Conservation (phyloP, 2,888 invertebrate species). For the Cecidostiba fungosa region DNA sequence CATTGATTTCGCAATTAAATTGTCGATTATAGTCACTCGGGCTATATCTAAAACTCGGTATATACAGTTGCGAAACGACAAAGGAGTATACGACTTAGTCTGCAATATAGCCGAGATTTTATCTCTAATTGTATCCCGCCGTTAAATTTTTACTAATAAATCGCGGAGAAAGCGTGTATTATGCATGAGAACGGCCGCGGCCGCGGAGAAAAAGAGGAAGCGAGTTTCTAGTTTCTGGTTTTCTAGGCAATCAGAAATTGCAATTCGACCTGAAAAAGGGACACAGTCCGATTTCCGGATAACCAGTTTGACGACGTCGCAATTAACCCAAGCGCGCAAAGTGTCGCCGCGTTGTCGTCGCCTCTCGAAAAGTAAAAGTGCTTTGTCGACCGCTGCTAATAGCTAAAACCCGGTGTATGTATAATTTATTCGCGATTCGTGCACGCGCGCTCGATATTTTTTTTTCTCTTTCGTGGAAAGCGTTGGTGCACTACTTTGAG, state of each 20-base stretch:
- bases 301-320: slow-evolving; percentile 63
- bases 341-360: slow-evolving; percentile 33
- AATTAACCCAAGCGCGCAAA: slow-evolving; percentile 52
- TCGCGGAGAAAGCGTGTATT: slow-evolving; percentile 43
- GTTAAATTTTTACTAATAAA: slow-evolving; percentile 49
- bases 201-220: background rate
- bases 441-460: background rate
- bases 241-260: slow-evolving; percentile 35
- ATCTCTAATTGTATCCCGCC: background rate
- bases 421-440: slow-evolving; percentile 58
- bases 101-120: background rate
- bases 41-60: background rate
- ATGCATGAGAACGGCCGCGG: background rate
- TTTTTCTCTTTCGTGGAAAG: background rate
- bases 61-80: background rate
- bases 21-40: background rate
- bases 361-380: slow-evolving; percentile 58
- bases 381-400: slow-evolving; percentile 34
- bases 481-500: background rate
- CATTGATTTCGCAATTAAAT: background rate
- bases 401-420: background rate
- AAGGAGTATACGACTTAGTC: background rate
- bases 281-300: slow-evolving; percentile 56
- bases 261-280: slow-evolving; percentile 45
- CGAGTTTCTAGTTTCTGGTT: slow-evolving; percentile 25